Evolutionary conservation across 2,797 vertebrate species (phyloP).

Genomic region (Fundulus diaphanus): DNA sequence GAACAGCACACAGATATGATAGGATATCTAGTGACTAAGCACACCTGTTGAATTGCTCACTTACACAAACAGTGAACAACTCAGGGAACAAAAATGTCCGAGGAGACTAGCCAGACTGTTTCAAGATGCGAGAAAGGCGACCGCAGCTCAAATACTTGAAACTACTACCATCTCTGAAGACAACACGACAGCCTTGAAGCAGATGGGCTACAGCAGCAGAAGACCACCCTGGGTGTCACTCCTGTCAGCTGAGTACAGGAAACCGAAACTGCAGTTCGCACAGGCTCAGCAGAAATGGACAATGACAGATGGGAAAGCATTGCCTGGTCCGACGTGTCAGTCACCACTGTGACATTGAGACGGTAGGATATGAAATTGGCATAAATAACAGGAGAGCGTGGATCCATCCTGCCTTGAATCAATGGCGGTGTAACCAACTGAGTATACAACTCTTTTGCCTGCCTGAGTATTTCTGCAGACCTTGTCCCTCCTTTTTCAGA

Average conservation of each 20-base stretch:
- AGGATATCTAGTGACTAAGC: too few relatives aligned
- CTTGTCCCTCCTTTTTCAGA: not conserved
- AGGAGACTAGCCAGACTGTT: not conserved
- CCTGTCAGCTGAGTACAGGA: not conserved
- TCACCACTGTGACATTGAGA: not conserved
- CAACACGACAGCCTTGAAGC: not conserved
- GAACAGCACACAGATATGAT: too few relatives aligned
- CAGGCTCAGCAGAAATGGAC: too few relatives aligned
- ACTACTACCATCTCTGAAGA: not conserved
- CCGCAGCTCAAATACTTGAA: not conserved
- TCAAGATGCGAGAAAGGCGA: not conserved
- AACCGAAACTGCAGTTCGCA: not conserved
- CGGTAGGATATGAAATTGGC: not conserved
- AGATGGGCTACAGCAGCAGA: not conserved
- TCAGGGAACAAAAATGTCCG: not conserved
- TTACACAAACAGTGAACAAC: not conserved
- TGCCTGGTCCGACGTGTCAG: not conserved
- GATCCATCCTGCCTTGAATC: not conserved
- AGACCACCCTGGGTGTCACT: not conserved
- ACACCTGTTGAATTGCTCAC: too few relatives aligned
- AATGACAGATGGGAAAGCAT: not conserved
- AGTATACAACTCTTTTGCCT: not conserved
- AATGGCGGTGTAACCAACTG: not conserved
- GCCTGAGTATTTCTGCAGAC: not conserved
- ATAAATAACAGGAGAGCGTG: not conserved